Evolutionary conservation across 2,113 vertebrate species (phyloP), one percentile per base, ranked within the genome.

Genomic region (Solenodon paradoxus): DNA sequence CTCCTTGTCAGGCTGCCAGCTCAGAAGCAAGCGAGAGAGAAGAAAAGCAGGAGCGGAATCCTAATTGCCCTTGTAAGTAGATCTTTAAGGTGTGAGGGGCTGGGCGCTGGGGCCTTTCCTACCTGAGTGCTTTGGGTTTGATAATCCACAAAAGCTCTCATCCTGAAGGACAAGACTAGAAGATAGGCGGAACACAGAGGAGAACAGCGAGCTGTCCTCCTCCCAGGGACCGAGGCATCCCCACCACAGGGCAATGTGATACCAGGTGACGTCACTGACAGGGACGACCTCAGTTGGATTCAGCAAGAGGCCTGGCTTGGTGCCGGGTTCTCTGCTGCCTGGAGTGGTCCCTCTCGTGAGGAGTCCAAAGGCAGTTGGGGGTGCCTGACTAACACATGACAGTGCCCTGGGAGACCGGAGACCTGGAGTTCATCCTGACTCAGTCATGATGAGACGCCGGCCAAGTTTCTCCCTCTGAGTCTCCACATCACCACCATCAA

Each of bases 41-140:
- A 61, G 35, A 15, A 26, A 74, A 35, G 32, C 0, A 0, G 5
- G 87, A 63, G 81, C 88, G 42, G 10, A 4, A 55, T 12, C 35
- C 78, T 93, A 92, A 35, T 74, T n/a, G n/a, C 32, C 61, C 7
- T 71, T 80, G 49, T 59, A 79, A 69, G 81, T 20, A 13, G 49
- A 32, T 61, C 88, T 90, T 78, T n/a, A 9, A 90, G 86, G 51
- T 42, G 79, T 63, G 57, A 53, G 45, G 49, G 28, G 9, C n/a
- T n/a, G 32, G 7, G 9, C 20, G 16, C n/a, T 40, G 24, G 16
- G 11, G 12, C 1, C 9, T 30, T 49, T 75, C 30, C 61, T 6
- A 66, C 30, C 26, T 4, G 22, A n/a, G 64, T 19, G 40, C 69
- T 49, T 26, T 2, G 16, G 49, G 55, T 38, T 53, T 57, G n/a